Evolutionary conservation across 2,797 vertebrate genomes (phyloP).

Genomic region (Eidolon dupreanum): DNA sequence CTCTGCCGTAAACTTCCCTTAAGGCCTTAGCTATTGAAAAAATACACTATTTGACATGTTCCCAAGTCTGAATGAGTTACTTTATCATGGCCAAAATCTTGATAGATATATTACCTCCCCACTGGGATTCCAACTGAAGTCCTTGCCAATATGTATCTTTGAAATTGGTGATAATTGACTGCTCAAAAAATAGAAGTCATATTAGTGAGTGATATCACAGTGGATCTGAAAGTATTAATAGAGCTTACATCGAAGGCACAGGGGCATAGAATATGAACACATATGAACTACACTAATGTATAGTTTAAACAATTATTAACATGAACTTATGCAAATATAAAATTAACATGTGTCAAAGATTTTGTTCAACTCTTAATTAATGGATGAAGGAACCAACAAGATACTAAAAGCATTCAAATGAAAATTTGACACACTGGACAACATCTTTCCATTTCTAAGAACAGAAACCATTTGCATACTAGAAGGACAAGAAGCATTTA

Average conservation of each 20-base stretch:
- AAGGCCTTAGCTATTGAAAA: not conserved
- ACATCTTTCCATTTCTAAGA: not conserved
- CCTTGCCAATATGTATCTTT: not conserved
- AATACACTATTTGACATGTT: not conserved
- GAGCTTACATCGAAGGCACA: not conserved
- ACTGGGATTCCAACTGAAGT: not conserved
- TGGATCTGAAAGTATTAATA: not conserved
- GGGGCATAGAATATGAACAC: not conserved
- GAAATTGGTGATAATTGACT: conserved; percentile 17
- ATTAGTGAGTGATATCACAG: not conserved
- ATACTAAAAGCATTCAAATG: conserved; percentile 24
- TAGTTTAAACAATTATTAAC: not conserved
- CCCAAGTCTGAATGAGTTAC: not conserved
- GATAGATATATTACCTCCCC: not conserved
- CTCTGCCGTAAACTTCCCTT: not conserved
- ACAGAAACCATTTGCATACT: not conserved
- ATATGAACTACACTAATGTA: not conserved
- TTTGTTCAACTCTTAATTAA: conserved; percentile 13
- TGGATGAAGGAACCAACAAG: not conserved
- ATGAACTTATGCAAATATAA: not conserved
- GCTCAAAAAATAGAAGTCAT: conserved; percentile 37
- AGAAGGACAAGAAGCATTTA: not conserved
- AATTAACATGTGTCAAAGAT: not conserved
- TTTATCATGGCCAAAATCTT: not conserved
- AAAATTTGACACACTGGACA: not conserved